Evolutionary conservation across 1,140 invertebrate species (phyloP).

Genomic region (Pseudomyrmex pallidus): DNA sequence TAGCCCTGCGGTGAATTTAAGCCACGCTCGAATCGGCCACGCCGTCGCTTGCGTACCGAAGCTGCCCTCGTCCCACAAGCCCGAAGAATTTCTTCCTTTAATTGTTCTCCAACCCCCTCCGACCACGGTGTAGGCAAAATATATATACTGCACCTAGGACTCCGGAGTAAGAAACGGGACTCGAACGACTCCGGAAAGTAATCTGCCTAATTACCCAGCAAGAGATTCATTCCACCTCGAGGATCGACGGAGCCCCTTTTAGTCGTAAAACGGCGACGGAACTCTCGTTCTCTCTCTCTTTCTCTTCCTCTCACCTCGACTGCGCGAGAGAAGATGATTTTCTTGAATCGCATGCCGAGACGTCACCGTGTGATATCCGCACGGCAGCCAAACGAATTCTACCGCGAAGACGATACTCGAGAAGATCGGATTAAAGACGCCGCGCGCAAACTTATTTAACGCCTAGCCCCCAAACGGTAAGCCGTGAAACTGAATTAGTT

Average conservation of each 20-base stretch:
- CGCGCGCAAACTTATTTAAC: slow-evolving; percentile 39
- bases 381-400: slow-evolving; percentile 32
- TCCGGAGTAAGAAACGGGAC: slow-evolving; percentile 77
- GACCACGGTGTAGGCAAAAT: slow-evolving; percentile 49
- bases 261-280: slow-evolving; percentile 67
- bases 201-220: slow-evolving; percentile 85
- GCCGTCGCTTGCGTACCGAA: slow-evolving; percentile 32
- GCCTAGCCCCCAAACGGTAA: background rate
- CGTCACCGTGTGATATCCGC: background rate
- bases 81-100: slow-evolving; percentile 82
- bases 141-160: slow-evolving; percentile 64
- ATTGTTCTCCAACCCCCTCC: slow-evolving; percentile 74
- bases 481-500: slow-evolving; percentile 19
- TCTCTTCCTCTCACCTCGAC: background rate
- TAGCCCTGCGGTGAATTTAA: slow-evolving; percentile 81
- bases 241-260: slow-evolving; percentile 63
- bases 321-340: slow-evolving; percentile 34
- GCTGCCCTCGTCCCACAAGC: slow-evolving; percentile 49
- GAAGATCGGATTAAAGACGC: slow-evolving; percentile 31
- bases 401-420: slow-evolving; percentile 16
- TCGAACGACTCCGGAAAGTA: slow-evolving; percentile 84
- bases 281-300: background rate
- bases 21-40: slow-evolving; percentile 71
- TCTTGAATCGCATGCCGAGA: slow-evolving; percentile 19
- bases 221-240: slow-evolving; percentile 81